Percentiles rank a stretch among this genome's conserved stretches.
Evolutionary conservation across 1,140 invertebrate species (phyloP).

Genomic region (Saxidomus purpurata): DNA sequence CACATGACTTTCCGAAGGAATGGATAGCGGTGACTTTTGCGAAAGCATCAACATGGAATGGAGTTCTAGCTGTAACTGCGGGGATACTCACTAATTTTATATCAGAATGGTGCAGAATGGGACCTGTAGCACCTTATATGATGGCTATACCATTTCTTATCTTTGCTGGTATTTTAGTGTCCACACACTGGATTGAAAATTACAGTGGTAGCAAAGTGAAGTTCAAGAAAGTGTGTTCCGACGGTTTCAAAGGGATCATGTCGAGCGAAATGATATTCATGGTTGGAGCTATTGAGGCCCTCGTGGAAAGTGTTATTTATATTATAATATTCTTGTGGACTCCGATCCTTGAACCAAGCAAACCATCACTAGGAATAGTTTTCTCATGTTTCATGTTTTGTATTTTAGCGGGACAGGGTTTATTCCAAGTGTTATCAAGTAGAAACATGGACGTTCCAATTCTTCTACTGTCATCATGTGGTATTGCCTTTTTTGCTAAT

Average conservation of each 20-base stretch:
- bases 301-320: constrained; percentile 92
- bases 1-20: constrained; percentile 86
- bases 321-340: constrained; percentile 92
- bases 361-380: constrained; percentile 85
- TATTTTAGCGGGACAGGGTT: constrained; percentile 90
- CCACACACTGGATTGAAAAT: constrained; percentile 89
- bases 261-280: constrained; percentile 88
- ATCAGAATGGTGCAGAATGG: constrained; percentile 89
- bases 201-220: constrained; percentile 87
- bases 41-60: constrained; percentile 91
- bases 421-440: constrained; percentile 88
- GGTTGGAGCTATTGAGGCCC: constrained; percentile 90
- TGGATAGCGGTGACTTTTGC: constrained; percentile 88
- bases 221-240: constrained; percentile 85
- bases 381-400: constrained; percentile 91
- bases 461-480: constrained; percentile 83
- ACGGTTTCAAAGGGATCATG: constrained; percentile 85
- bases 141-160: constrained; percentile 89
- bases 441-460: constrained; percentile 81
- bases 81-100: constrained; percentile 89
- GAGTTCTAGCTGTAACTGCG: constrained; percentile 90
- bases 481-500: constrained; percentile 81
- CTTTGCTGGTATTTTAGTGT: constrained; percentile 87
- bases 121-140: constrained; percentile 89
- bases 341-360: constrained; percentile 88